phyloP scores from a whole-genome alignment of 1,140 invertebrate species.

The Polypedilum vanderplanki region DNA sequence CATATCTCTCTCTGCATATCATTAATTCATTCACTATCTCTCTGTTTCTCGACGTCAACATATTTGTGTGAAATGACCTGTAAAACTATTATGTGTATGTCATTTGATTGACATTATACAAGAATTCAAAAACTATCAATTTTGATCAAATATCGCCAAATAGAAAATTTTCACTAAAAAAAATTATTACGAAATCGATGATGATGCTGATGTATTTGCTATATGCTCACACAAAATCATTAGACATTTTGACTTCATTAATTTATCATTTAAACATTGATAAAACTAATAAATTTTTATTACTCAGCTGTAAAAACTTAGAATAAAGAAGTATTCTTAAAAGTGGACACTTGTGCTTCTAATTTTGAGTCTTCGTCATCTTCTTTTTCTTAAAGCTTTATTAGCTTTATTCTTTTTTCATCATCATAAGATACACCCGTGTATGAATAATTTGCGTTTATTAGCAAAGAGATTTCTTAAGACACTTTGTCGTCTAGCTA shows the following conservation, averaged over 20 bases:
- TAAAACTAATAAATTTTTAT: background rate
- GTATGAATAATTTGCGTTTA: background rate
- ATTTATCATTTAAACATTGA: background rate
- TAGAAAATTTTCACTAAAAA: background rate
- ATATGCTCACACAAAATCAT: no score
- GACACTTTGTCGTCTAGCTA: background rate
- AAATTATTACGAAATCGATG: background rate
- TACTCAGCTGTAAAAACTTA: background rate
- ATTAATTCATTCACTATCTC: no score
- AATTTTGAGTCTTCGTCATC: no score
- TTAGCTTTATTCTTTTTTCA: no score
- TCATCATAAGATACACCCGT: background rate
- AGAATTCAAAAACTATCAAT: background rate
- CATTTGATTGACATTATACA: slow-evolving; percentile 1
- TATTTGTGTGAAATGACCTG: background rate
- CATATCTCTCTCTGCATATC: no score
- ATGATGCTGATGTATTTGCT: background rate
- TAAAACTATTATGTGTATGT: background rate
- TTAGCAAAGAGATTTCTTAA: background rate
- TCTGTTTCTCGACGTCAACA: no score
- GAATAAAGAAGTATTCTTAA: no score
- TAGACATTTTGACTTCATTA: background rate
- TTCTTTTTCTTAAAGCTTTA: no score
- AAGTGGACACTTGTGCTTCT: no score
- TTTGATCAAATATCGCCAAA: background rate